A percentile compares a stretch with the other conserved stretches of the same genome.
phyloP scores from a whole-genome alignment of 2,797 vertebrate genomes.

The Poeciliopsis infans region DNA sequence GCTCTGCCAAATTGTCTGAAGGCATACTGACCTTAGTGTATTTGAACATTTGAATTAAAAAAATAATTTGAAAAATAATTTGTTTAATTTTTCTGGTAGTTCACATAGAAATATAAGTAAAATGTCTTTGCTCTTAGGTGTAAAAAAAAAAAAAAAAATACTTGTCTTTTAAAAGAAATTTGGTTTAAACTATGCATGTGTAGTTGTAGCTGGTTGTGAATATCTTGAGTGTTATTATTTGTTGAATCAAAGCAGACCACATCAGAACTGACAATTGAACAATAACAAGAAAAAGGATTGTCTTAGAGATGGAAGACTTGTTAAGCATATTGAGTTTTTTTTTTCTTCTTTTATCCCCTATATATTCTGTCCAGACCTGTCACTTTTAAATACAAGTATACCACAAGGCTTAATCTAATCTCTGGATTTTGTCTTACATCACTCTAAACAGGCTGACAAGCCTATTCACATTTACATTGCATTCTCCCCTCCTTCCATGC shows the following conservation, averaged over 20 bases:
- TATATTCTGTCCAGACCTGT: conserved; percentile 27
- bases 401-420: conserved; percentile 49
- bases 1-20: neutral
- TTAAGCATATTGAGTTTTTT: conserved; percentile 11
- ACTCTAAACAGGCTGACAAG: conserved; percentile 45
- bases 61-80: neutral
- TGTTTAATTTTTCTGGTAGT: neutral
- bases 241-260: conserved; percentile 28
- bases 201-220: neutral
- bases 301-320: neutral
- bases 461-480: conserved; percentile 61
- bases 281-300: neutral
- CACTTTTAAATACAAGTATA: conserved; percentile 33
- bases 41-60: neutral
- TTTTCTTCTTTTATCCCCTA: conserved; percentile 19
- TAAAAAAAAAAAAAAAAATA: neutral
- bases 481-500: conserved; percentile 63
- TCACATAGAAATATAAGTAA: neutral
- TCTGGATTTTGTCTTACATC: conserved; percentile 63
- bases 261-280: conserved; percentile 2
- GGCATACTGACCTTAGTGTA: neutral
- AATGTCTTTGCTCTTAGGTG: neutral
- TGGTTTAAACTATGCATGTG: conserved; percentile 69
- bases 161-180: conserved; percentile 13
- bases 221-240: neutral